Evolutionary conservation across 2,113 vertebrate genomes (phyloP).

Genomic region (Nothobranchius furzeri): DNA sequence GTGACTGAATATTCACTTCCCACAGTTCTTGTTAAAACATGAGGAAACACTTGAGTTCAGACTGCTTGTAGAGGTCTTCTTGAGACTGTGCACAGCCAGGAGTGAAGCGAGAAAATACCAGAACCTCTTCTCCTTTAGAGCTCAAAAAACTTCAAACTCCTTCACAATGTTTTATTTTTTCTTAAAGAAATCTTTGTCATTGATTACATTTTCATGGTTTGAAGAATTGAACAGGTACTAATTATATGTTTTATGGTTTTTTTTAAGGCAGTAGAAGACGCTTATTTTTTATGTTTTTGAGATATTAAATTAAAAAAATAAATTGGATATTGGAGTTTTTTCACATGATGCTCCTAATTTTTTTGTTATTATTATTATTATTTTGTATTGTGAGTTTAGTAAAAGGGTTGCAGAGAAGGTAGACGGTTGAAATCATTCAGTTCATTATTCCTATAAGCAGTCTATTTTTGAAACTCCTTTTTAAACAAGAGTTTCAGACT

Average conservation of each 20-base stretch:
- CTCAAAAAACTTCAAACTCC: conserved; percentile 24
- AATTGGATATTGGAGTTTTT: not conserved
- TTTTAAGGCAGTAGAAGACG: too few species aligned
- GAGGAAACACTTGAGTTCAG: conserved; percentile 49
- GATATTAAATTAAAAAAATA: too few species aligned
- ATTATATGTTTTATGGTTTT: too few species aligned
- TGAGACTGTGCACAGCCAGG: conserved; percentile 39
- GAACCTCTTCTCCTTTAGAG: conserved; percentile 20
- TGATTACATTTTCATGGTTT: not conserved
- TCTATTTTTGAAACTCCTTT: too few species aligned
- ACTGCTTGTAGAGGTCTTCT: conserved; percentile 42
- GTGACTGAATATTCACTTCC: conserved; percentile 28
- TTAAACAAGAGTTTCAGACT: too few species aligned
- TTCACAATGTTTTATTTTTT: not conserved
- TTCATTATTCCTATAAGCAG: too few species aligned
- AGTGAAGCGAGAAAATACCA: conserved; percentile 14
- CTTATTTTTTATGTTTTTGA: too few species aligned
- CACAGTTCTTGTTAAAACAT: conserved; percentile 25
- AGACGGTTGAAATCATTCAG: too few species aligned
- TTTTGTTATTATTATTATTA: not conserved
- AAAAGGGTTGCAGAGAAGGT: too few species aligned
- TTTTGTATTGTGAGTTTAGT: not conserved
- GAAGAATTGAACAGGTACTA: not conserved
- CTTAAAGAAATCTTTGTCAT: too few species aligned
- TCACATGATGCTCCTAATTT: conserved; percentile 5